These are phyloP conservation scores for Lasioglossum leucozonium DNA, from an alignment of 2,888 invertebrate genomes.

Conservation along the genomic window DNA sequence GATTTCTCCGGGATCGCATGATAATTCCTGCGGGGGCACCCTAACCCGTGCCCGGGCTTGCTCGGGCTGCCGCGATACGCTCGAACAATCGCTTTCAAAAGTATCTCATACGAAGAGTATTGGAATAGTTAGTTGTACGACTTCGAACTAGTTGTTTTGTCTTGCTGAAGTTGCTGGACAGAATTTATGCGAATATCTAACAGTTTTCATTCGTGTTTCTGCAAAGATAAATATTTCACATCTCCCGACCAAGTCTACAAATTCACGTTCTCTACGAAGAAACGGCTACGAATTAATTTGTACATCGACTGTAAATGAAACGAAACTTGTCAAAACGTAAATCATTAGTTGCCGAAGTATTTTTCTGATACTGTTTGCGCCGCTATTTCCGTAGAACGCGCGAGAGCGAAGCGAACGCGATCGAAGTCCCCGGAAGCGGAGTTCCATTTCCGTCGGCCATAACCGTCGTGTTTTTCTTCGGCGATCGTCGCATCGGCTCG, in stretches of 20 bases:
- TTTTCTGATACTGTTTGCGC: neutral
- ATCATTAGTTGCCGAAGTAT: neutral
- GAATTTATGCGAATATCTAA: neutral
- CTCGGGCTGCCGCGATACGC: neutral
- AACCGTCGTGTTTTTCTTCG: neutral
- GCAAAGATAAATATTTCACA: neutral
- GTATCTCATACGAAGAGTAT: neutral
- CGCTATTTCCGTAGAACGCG: neutral
- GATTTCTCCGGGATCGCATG: slow-evolving; percentile 41
- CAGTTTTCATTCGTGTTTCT: neutral
- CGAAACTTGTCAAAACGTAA: neutral
- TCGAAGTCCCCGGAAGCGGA: neutral
- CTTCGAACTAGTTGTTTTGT: neutral
- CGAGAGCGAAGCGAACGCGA: neutral
- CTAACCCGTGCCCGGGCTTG: neutral
- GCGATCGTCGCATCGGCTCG: slow-evolving; percentile 6
- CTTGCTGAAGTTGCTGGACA: neutral
- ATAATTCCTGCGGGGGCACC: slow-evolving; percentile 34
- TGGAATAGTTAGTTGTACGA: neutral
- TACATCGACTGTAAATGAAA: neutral
- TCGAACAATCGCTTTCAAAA: slow-evolving; percentile 7
- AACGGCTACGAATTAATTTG: no score
- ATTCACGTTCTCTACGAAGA: no score
- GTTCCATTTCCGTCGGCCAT: slow-evolving; percentile 16
- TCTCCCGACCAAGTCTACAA: no score